phyloP scores from a whole-genome alignment of 2,888 invertebrate genomes.

The Rhaphigaster nebulosa region DNA sequence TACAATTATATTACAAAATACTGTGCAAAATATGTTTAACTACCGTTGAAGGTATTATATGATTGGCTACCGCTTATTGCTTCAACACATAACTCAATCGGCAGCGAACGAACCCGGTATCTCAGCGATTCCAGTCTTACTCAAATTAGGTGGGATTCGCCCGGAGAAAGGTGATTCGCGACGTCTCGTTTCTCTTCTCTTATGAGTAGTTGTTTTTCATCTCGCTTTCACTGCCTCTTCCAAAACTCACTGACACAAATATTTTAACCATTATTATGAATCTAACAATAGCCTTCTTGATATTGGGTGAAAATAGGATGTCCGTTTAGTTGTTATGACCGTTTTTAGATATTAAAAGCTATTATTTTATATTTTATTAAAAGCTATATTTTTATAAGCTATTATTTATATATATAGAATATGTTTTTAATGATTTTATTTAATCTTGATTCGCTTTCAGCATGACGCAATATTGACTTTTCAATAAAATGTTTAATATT shows the following conservation, averaged over 20 bases:
- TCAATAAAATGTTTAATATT: too few species aligned
- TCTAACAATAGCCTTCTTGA: neutral
- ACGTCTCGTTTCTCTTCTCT: neutral
- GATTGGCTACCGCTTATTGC: neutral
- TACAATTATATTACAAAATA: neutral
- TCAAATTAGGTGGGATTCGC: neutral
- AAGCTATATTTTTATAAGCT: too few species aligned
- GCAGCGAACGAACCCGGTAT: neutral
- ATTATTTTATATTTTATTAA: too few species aligned
- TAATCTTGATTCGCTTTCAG: too few species aligned
- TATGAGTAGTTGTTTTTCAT: conserved; percentile 46
- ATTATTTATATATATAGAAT: too few species aligned
- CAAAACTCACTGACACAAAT: conserved; percentile 34
- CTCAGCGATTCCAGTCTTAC: neutral
- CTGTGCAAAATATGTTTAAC: neutral
- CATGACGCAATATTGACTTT: too few species aligned
- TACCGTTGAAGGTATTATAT: neutral
- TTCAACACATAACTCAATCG: neutral
- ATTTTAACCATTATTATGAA: conserved; percentile 26
- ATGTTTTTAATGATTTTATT: too few species aligned
- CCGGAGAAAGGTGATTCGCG: conserved; percentile 36
- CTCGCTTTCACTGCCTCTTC: conserved; percentile 14
- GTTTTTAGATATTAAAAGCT: neutral
- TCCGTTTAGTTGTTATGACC: neutral
- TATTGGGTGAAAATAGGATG: neutral